Conservation (phyloP, 2,113 vertebrate genomes). For the Vidua macroura region DNA sequence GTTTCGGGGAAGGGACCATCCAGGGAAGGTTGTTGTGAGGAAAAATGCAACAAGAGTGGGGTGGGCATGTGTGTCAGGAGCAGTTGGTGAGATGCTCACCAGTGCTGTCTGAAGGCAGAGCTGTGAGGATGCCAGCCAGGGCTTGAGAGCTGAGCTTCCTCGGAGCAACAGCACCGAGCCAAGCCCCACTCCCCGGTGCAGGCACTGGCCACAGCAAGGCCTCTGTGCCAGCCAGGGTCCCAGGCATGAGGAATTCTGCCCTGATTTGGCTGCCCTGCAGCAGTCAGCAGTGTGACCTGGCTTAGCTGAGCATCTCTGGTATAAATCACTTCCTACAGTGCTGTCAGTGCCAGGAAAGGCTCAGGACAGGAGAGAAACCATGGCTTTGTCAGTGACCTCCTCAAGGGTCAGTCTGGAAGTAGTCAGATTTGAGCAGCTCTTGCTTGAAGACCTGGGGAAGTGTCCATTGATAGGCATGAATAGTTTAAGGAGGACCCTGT, state of each 20-base stretch:
- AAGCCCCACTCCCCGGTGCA: rapidly evolving
- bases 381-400: not conserved
- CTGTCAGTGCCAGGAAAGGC: too few relatives aligned
- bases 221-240: not conserved
- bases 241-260: not conserved
- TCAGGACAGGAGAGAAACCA: not conserved
- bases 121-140: not conserved
- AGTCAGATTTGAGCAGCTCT: not conserved
- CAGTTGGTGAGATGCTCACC: not conserved
- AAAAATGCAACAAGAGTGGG: not conserved
- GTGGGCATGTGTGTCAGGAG: not conserved
- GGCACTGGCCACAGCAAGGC: not conserved
- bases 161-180: rapidly evolving
- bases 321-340: not conserved
- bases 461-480: rapidly evolving
- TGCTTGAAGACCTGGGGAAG: not conserved
- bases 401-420: not conserved
- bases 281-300: not conserved
- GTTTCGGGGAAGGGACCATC: conserved; percentile 27
- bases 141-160: not conserved
- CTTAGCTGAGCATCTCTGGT: not conserved
- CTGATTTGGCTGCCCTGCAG: not conserved
- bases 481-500: not conserved
- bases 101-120: not conserved
- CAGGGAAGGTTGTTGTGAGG: conserved; percentile 16